Evolutionary conservation across 1,140 invertebrate species (phyloP).

Genomic region (Colletes latitarsis): DNA sequence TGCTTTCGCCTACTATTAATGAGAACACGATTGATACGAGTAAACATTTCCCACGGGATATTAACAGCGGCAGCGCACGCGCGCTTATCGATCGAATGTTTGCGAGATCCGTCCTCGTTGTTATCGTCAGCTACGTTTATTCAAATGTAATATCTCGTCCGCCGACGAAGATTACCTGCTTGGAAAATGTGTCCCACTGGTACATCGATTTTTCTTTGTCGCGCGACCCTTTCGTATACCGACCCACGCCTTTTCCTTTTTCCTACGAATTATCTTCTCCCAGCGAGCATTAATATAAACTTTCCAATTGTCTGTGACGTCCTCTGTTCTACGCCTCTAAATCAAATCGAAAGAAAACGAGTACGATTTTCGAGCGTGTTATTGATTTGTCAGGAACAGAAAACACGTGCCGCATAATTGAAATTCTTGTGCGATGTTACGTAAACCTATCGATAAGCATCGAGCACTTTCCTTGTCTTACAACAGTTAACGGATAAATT

Average conservation of each 20-base stretch:
- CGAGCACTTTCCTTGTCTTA: neutral
- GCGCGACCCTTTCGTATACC: conserved; percentile 9
- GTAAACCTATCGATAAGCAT: neutral
- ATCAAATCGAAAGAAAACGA: neutral
- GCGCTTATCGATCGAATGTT: conserved; percentile 68
- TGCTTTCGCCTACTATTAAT: conserved; percentile 74
- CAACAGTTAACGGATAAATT: neutral
- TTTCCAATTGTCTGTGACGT: conserved; percentile 1
- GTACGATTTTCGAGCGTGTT: neutral
- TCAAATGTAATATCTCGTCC: conserved; percentile 81
- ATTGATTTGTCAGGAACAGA: conserved; percentile 11
- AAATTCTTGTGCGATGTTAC: neutral
- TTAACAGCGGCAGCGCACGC: conserved; percentile 58
- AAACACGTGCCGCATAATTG: neutral
- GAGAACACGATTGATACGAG: conserved; percentile 79
- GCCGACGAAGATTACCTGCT: conserved; percentile 76
- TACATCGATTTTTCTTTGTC: conserved; percentile 49
- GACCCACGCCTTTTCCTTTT: neutral
- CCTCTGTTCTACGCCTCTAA: too few species aligned
- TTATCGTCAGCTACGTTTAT: conserved; percentile 80
- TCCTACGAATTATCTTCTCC: neutral
- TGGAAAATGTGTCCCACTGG: conserved; percentile 78
- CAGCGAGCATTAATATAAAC: conserved; percentile 39
- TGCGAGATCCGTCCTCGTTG: conserved; percentile 54
- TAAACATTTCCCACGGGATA: conserved; percentile 79